phyloP scores from a whole-genome alignment of 1,140 invertebrate species.

The Drosophila rufa region DNA sequence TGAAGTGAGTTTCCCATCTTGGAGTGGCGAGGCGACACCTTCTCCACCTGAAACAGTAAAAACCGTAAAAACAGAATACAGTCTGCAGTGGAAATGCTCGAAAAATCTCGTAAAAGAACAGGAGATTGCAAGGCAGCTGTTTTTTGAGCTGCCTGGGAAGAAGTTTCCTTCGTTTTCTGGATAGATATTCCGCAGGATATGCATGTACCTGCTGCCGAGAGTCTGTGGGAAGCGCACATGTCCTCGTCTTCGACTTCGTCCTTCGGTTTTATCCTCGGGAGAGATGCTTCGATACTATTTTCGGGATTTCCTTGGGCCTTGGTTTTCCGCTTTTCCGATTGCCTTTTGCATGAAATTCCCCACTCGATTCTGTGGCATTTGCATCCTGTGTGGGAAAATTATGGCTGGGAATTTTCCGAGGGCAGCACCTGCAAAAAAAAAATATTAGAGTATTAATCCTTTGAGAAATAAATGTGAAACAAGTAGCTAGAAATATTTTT shows the following conservation, averaged over 20 bases:
- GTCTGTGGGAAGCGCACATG: slow-evolving; percentile 62
- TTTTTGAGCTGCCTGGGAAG: slow-evolving; percentile 52
- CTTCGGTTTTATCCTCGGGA: slow-evolving; percentile 34
- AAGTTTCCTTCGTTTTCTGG: slow-evolving; percentile 6
- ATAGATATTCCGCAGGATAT: slow-evolving; percentile 22
- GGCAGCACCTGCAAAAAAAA: slow-evolving; percentile 13
- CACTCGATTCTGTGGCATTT: slow-evolving; percentile 47
- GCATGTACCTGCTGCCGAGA: slow-evolving; percentile 47
- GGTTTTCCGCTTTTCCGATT: slow-evolving; percentile 34
- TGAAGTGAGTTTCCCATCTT: slow-evolving; percentile 31
- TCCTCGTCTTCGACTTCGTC: slow-evolving; percentile 14
- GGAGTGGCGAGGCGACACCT: slow-evolving; percentile 33
- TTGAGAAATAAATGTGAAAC: not conserved
- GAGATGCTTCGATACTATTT: slow-evolving; percentile 24
- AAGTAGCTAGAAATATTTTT: not conserved
- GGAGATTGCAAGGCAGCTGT: slow-evolving; percentile 36
- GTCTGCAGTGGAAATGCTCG: slow-evolving; percentile 8
- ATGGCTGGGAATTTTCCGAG: slow-evolving; percentile 16
- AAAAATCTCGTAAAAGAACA: slow-evolving; percentile 32
- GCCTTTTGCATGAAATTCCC: slow-evolving; percentile 31
- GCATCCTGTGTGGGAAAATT: slow-evolving; percentile 59
- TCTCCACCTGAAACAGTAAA: slow-evolving; percentile 39
- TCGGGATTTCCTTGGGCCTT: slow-evolving; percentile 11
- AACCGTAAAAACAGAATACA: slow-evolving; percentile 16
- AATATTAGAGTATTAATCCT: not conserved